phyloP scores from a whole-genome alignment of 2,113 vertebrate species.

The Lota lota region DNA sequence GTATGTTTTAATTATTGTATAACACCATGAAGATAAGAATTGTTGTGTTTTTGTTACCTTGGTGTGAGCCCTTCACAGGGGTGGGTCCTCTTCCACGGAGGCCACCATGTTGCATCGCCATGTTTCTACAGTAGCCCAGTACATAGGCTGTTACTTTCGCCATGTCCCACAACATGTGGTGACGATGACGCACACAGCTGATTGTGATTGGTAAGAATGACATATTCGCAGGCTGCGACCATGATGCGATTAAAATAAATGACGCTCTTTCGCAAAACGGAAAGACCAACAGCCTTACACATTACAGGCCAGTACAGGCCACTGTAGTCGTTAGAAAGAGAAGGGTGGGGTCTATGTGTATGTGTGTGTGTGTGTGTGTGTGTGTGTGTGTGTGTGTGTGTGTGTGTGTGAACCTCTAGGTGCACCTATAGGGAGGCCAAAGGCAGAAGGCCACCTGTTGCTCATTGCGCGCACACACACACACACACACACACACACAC shows the following conservation, averaged over 20 bases:
- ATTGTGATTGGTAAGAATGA: no score
- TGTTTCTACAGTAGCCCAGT: no score
- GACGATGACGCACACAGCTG: no score
- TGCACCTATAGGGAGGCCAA: background rate
- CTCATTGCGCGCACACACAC: background rate
- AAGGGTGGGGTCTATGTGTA: background rate
- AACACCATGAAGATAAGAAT: background rate
- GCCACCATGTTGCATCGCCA: no score
- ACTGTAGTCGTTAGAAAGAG: no score
- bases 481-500: background rate
- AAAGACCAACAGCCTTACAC: background rate
- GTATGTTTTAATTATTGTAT: background rate
- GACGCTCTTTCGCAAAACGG: no score
- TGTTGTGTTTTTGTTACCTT: background rate
- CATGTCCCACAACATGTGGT: no score
- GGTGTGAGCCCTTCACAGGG: background rate
- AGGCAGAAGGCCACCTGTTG: constrained; percentile 20
- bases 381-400: constrained; percentile 7
- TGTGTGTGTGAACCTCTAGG: background rate
- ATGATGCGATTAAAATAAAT: no score
- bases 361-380: constrained; percentile 3
- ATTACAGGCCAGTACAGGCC: no score
- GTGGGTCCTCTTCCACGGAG: no score
- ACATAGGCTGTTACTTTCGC: no score
- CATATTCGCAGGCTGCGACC: no score